Evolutionary conservation across 2,113 vertebrate species (phyloP), one percentile per base, ranked within the genome.

Genomic region (Saccopteryx bilineata): DNA sequence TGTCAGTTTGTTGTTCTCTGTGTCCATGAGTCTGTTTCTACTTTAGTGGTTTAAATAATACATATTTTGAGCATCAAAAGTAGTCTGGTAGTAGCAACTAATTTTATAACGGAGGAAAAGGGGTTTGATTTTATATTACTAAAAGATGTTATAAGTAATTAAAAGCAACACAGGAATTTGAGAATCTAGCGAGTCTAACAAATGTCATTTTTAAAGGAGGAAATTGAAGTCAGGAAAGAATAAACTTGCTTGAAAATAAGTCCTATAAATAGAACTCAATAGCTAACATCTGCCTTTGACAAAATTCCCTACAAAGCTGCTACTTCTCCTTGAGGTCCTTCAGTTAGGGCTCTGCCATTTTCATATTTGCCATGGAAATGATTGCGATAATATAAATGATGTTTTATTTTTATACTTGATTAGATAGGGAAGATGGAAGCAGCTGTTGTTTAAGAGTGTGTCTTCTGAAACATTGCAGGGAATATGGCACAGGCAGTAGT

Each of bases 391-490:
- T 93, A 80, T 96, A 97, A 94, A 96, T 93, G 80, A 66, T 66
- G 48, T 85, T 96, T 96, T 97, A 95, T 95, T 97, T 97, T 97
- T 97, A 88, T 82, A 74, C 58, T n/a, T 95, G 84, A 96, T 96
- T 97, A 92, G 85, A 87, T 87, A 88, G 76, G 39, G 87, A 82
- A 66, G 33, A 96, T 93, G 85, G 90, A 93, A 97, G 46, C 96
- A 96, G 92, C 94, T 97, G 93, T 93, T 90, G 63, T 87, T 90
- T 83, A 90, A 85, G 63, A 90, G 31, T 0, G 3, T 90, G 31
- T 92, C 81, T 87, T 84, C 18, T 52, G 85, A 95, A 87, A 72
- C 54, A 23, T 39, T 83, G 54, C 54, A 71, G 87, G 52, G 54
- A 79, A 87, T 84, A 28, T 60, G 82, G 66, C 56, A 46, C 31